These are phyloP conservation scores for Takifugu flavidus DNA, from an alignment of 2,113 vertebrate species.

Conservation along the genomic window DNA sequence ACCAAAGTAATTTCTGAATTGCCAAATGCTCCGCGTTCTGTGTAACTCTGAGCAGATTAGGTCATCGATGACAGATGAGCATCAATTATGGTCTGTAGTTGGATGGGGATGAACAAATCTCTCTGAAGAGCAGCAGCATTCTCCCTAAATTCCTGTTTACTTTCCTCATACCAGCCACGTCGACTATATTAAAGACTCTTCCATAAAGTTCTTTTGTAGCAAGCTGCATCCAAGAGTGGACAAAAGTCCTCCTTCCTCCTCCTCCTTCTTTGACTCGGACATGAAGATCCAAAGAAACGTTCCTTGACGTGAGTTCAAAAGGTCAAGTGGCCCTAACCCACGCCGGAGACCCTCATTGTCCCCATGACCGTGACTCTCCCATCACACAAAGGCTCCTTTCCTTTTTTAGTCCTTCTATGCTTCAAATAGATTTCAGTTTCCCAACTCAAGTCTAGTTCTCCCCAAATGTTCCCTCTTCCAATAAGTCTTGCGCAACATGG, in stretches of 20 bases:
- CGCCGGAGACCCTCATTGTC: conserved; percentile 53
- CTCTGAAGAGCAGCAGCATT: too few species aligned
- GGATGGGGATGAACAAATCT: too few species aligned
- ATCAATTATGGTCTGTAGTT: too few species aligned
- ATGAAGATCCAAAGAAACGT: conserved; percentile 28
- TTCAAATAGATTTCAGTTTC: conserved; percentile 36
- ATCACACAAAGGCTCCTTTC: conserved; percentile 48
- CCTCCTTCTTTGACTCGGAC: not conserved
- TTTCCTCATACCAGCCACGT: too few species aligned
- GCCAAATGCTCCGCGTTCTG: too few species aligned
- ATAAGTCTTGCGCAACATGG: too few species aligned
- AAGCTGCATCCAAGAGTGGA: conserved; percentile 5
- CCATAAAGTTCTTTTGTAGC: conserved; percentile 2
- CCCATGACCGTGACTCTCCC: conserved; percentile 45
- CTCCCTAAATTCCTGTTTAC: too few species aligned
- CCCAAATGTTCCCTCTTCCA: not conserved
- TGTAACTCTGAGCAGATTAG: too few species aligned
- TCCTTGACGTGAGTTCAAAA: conserved; percentile 26
- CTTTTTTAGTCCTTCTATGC: conserved; percentile 36
- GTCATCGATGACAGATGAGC: too few species aligned
- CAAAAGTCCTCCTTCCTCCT: conserved; percentile 10
- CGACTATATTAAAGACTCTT: not conserved
- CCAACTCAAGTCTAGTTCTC: not conserved
- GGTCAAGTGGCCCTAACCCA: conserved; percentile 60
- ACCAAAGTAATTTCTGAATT: not conserved